Evolutionary conservation across 2,797 vertebrate genomes (phyloP).

Genomic region (Argyrosomus regius): DNA sequence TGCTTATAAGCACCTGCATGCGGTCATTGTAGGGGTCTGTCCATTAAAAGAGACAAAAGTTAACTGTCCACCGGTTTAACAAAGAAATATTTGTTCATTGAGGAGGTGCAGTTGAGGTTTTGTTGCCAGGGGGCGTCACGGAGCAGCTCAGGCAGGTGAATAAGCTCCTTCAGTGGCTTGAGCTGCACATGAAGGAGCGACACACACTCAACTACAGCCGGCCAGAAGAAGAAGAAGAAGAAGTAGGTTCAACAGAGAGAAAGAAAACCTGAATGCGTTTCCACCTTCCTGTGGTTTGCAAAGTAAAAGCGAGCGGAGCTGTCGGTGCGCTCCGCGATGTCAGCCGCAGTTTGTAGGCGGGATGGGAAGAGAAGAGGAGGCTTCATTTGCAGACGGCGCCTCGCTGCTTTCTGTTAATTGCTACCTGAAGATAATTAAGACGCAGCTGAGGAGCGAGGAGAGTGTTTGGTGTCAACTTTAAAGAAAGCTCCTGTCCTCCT

Average conservation of each 20-base stretch:
- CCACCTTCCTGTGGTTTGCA: accelerated
- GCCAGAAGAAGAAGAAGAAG: background rate
- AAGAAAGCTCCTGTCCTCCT: constrained; percentile 30
- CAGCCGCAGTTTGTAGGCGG: constrained; percentile 41
- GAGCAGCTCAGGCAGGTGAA: constrained; percentile 67
- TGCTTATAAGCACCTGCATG: background rate
- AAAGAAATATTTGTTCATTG: too few relatives aligned
- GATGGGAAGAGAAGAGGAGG: constrained; percentile 50
- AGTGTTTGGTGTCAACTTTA: constrained; percentile 49
- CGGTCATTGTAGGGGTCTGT: background rate
- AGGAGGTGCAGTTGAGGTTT: constrained; percentile 22
- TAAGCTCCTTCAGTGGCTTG: constrained; percentile 25
- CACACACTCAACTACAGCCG: background rate
- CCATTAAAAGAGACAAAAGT: background rate
- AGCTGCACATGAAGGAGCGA: constrained; percentile 24
- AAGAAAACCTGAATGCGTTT: background rate
- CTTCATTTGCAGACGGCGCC: constrained; percentile 8
- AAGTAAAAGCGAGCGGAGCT: constrained; percentile 10
- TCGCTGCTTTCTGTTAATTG: constrained; percentile 55
- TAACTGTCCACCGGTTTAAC: background rate
- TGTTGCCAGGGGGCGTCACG: constrained; percentile 68
- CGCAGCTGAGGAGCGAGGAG: constrained; percentile 14
- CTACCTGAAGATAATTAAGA: constrained; percentile 58
- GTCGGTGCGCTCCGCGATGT: constrained; percentile 40
- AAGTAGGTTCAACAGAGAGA: constrained; percentile 15